Evolutionary conservation across 1,140 invertebrate species (phyloP).

Genomic region (Camponotus floridanus): DNA sequence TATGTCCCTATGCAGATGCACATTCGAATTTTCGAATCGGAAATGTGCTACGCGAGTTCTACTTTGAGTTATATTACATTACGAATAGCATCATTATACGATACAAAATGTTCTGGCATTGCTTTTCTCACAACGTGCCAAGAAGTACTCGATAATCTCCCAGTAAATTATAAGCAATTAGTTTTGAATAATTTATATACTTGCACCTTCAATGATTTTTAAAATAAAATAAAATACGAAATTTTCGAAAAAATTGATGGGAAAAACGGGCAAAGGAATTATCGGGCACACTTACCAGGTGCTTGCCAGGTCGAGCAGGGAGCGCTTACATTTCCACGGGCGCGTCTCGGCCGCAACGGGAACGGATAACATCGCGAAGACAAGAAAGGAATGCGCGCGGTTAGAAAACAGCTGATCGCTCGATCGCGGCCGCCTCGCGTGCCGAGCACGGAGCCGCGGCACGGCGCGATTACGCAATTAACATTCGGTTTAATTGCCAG

Average conservation of each 20-base stretch:
- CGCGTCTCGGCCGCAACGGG: conserved; percentile 28
- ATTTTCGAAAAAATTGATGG: neutral
- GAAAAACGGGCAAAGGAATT: neutral
- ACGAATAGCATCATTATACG: neutral
- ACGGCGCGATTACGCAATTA: conserved; percentile 71
- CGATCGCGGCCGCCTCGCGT: conserved; percentile 69
- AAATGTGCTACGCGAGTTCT: neutral
- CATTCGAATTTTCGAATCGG: conserved; percentile 49
- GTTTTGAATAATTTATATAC: neutral
- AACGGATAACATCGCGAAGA: conserved; percentile 42
- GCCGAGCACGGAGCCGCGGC: conserved; percentile 31
- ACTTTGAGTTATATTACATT: neutral
- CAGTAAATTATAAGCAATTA: neutral
- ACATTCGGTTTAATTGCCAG: conserved; percentile 74
- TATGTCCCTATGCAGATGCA: conserved; percentile 71
- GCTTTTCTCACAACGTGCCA: too few species aligned
- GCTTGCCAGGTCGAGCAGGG: conserved; percentile 5
- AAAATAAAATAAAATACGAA: too few species aligned
- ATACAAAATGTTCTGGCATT: too few species aligned
- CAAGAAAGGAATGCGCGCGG: conserved; percentile 24
- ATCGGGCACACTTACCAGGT: conserved; percentile 20
- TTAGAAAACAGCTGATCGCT: conserved; percentile 66
- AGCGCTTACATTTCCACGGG: conserved; percentile 18
- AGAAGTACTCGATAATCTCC: too few species aligned
- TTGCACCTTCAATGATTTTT: neutral